A percentile compares a stretch with the other conserved stretches of the same genome.
These are phyloP conservation scores for Catamblyrhynchus diadema DNA, from an alignment of 2,797 vertebrate species.

Conservation along the genomic window DNA sequence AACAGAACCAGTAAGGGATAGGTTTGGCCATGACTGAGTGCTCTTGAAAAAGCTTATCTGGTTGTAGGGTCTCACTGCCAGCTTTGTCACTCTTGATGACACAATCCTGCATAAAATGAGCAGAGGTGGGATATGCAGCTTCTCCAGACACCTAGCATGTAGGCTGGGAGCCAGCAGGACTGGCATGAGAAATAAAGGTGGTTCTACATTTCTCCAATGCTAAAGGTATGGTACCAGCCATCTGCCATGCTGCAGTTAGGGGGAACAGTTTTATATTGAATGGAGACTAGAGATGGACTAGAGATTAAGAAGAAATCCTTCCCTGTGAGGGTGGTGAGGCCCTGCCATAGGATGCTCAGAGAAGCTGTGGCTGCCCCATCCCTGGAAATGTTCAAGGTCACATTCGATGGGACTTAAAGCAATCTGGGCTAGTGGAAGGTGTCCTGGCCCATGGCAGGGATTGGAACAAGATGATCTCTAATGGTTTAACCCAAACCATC, in stretches of 20 bases:
- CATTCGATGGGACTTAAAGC: rapidly evolving
- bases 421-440: not conserved
- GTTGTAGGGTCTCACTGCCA: not conserved
- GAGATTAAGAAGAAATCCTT: not conserved
- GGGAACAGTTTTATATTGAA: not conserved
- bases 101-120: not conserved
- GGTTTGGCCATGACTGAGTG: not conserved
- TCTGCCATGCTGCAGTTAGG: not conserved
- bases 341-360: not conserved
- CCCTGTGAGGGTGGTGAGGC: not conserved
- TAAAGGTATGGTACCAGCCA: not conserved
- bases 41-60: not conserved
- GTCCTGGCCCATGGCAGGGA: not conserved
- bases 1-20: not conserved
- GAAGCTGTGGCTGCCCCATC: not conserved
- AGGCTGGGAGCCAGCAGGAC: not conserved
- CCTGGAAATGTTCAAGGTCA: not conserved
- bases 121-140: not conserved
- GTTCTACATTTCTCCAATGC: not conserved
- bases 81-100: not conserved
- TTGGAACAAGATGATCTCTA: not conserved
- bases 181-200: not conserved
- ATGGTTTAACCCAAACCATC: not conserved
- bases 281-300: not conserved
- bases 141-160: rapidly evolving